Conservation (phyloP, 1,140 invertebrate species). For the Pantala flavescens region DNA sequence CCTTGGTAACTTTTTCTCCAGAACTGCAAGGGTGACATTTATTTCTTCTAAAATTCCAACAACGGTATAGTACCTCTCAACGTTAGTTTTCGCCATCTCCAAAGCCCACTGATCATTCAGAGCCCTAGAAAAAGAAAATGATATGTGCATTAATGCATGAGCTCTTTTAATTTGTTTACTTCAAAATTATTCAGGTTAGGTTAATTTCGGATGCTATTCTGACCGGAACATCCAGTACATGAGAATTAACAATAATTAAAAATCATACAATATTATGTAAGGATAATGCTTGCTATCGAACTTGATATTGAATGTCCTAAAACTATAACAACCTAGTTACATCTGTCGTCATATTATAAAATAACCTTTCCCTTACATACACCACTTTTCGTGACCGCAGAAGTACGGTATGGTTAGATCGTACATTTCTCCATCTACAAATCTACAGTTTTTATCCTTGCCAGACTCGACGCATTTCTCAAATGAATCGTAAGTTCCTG, state of each 20-base stretch:
- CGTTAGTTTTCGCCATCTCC: conserved; percentile 48
- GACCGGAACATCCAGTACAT: too few species aligned
- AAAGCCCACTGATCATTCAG: conserved; percentile 51
- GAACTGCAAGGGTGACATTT: conserved; percentile 44
- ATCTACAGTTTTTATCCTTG: conserved; percentile 33
- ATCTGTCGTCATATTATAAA: too few species aligned
- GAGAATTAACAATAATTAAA: too few species aligned
- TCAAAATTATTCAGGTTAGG: neutral
- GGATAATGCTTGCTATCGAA: too few species aligned
- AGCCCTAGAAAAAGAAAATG: conserved; percentile 34
- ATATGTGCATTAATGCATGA: neutral
- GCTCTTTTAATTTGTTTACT: conserved; percentile 14
- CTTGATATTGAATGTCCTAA: too few species aligned
- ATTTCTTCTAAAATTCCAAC: conserved; percentile 54
- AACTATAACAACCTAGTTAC: too few species aligned
- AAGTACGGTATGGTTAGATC: conserved; percentile 50
- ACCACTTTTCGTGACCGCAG: conserved; percentile 50
- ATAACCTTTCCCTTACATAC: conserved; percentile 38
- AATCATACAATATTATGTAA: too few species aligned
- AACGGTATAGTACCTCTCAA: conserved; percentile 51
- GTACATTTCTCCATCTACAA: conserved; percentile 33
- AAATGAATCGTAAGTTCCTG: conserved; percentile 22
- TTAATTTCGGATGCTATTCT: neutral
- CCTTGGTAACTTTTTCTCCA: conserved; percentile 46
- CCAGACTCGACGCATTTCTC: conserved; percentile 34